A percentile compares a stretch with the other conserved stretches of the same genome.
Evolutionary conservation across 2,888 invertebrate genomes (phyloP).

Genomic region (Hypselothyrea guttata): DNA sequence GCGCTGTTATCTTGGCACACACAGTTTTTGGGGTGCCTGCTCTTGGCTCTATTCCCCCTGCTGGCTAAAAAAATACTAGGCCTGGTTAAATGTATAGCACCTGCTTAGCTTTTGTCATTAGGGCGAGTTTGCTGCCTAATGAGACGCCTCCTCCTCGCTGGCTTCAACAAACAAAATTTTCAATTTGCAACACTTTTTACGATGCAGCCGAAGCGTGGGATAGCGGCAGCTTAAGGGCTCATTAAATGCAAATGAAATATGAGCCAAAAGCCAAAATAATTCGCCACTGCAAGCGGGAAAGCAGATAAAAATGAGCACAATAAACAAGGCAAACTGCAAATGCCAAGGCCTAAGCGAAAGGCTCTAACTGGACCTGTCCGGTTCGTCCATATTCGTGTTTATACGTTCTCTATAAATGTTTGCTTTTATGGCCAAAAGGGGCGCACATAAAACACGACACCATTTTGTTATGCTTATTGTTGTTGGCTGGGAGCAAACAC

Average conservation of each 20-base stretch:
- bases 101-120: conserved; percentile 54
- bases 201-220: conserved; percentile 15
- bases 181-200: conserved; percentile 62
- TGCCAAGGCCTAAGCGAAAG: conserved; percentile 2
- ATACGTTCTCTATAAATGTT: conserved; percentile 2
- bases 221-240: conserved; percentile 41
- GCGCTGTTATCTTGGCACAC: conserved; percentile 71
- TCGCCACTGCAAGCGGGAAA: conserved; percentile 58
- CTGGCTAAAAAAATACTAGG: conserved; percentile 12
- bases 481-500: conserved; percentile 32
- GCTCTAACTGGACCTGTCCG: neutral
- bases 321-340: conserved; percentile 33
- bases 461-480: conserved; percentile 48
- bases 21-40: conserved; percentile 34
- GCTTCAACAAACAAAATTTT: conserved; percentile 32
- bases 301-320: conserved; percentile 25
- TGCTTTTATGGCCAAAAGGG: conserved; percentile 58
- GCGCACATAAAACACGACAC: conserved; percentile 64
- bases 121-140: conserved; percentile 44
- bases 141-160: conserved; percentile 23
- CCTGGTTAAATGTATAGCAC: conserved; percentile 59
- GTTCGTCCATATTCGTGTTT: neutral
- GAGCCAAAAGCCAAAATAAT: conserved; percentile 56
- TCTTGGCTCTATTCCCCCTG: conserved; percentile 7
- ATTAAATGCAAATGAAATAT: conserved; percentile 66